phyloP scores from a whole-genome alignment of 2,888 invertebrate genomes.

The Scaptomyza parva region DNA sequence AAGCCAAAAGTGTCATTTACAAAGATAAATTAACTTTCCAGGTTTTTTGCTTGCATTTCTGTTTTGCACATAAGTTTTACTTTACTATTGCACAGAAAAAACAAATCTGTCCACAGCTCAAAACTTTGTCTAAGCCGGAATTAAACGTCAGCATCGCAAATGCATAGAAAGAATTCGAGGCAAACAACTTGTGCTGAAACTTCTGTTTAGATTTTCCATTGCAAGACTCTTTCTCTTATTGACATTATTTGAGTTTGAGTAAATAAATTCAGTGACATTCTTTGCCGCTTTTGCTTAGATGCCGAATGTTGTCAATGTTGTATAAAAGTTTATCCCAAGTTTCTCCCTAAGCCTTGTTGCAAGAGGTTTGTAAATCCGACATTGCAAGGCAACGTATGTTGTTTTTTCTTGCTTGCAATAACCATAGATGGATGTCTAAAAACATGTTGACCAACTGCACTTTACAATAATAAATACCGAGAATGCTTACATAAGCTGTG shows the following conservation, averaged over 20 bases:
- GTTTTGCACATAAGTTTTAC: conserved; percentile 23
- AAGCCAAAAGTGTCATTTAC: conserved; percentile 16
- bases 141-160: conserved; percentile 25
- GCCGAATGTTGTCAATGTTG: conserved; percentile 9
- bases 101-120: conserved; percentile 20
- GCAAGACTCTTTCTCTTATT: conserved; percentile 4
- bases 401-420: not conserved
- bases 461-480: not conserved
- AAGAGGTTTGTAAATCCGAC: not conserved
- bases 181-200: conserved; percentile 22
- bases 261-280: conserved; percentile 14
- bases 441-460: not conserved
- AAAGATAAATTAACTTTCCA: conserved; percentile 20
- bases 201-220: conserved; percentile 23
- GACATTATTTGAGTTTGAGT: conserved; percentile 23
- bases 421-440: not conserved
- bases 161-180: conserved; percentile 12
- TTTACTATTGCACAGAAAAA: not conserved
- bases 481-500: not conserved
- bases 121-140: conserved; percentile 33
- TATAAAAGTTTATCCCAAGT: not conserved
- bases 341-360: not conserved
- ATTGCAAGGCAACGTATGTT: not conserved
- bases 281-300: not conserved
- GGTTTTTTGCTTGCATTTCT: conserved; percentile 11